phyloP scores from a whole-genome alignment of 2,888 invertebrate genomes.

The Latrodectus hesperus region DNA sequence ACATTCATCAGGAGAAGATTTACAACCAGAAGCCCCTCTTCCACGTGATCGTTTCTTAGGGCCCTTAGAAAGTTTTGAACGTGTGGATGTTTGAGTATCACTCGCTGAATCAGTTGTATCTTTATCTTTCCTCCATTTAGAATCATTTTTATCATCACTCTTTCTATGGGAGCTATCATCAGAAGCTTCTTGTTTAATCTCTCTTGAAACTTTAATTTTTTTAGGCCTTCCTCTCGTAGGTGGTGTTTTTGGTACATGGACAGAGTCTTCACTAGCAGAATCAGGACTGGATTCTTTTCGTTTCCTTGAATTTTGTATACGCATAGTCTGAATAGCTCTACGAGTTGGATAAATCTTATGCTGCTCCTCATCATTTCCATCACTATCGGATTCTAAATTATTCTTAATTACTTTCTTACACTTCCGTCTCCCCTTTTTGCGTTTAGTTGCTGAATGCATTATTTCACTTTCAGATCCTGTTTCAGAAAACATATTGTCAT shows the following conservation, averaged over 20 bases:
- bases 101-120: slow-evolving; percentile 55
- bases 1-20: slow-evolving; percentile 1
- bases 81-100: slow-evolving; percentile 24
- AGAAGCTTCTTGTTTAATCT: slow-evolving; percentile 30
- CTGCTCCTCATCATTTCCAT: slow-evolving; percentile 40
- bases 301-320: slow-evolving; percentile 27
- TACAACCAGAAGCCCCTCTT: slow-evolving; percentile 18
- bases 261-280: slow-evolving; percentile 53
- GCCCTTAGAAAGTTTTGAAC: slow-evolving; percentile 22
- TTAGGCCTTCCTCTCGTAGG: slow-evolving; percentile 12
- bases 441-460: slow-evolving; percentile 7
- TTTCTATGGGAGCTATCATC: slow-evolving; percentile 18
- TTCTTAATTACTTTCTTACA: slow-evolving; percentile 8
- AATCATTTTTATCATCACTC: slow-evolving; percentile 20
- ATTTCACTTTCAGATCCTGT: slow-evolving; percentile 54
- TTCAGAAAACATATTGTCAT: slow-evolving; percentile 39
- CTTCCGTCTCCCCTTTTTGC: slow-evolving; percentile 5
- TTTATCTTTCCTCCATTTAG: slow-evolving; percentile 50
- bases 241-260: slow-evolving; percentile 1
- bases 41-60: slow-evolving; percentile 40
- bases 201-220: slow-evolving; percentile 14
- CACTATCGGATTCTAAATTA: slow-evolving; percentile 53
- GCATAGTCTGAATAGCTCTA: slow-evolving; percentile 16
- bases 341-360: slow-evolving; percentile 54
- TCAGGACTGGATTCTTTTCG: slow-evolving; percentile 58